Base-by-base conservation (phyloP, 2,113 vertebrate species). In the Laticauda colubrina region DNA sequence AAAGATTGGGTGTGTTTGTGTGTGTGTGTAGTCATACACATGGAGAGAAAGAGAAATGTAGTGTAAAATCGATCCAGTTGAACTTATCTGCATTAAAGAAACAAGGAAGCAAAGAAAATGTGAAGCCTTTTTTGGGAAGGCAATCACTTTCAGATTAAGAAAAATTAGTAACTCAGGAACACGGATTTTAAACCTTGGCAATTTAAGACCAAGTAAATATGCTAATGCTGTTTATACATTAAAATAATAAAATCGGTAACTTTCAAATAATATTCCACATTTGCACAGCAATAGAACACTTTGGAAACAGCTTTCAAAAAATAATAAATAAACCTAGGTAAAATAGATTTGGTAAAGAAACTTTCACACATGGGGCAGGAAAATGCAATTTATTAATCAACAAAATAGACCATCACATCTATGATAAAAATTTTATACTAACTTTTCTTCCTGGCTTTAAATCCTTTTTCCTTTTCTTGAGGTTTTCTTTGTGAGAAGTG, bases 391-490 rank as follows among this genome's bases (percentile, higher is more conserved):
- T 61, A 61, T 61, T 57, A 26, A 89, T 24, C 15, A 34, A 21
- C 3, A 56, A 55, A 89, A 21, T 9, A 57, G 87, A 85, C 69
- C 29, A 90, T 54, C 39, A 51, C 45, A 92, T 21, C 29, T 53
- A 45, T 53, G 12, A 26, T 48, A 85, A 85, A 85, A 11, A 64
- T 5, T 1, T 18, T 34, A 69, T 51, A 97, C 97, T 97, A 95
- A 99, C 99, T 98, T 99, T 99, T 98, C 98, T 98, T 95, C 98
- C 98, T n/a, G 98, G 98, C 94, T 98, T 98, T 96, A 98, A 97
- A 89, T 97, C 98, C 96, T 98, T 98, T 97, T 98, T 98, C 96
- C 97, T 99, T 97, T 97, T 96, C 96, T 98, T 97, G 90, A 97
- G 95, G 61, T 96, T 97, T 95, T 97, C 98, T 43, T 97, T 93